Evolutionary conservation across 2,888 invertebrate genomes (phyloP).

Genomic region (Eupithecia insigniata): DNA sequence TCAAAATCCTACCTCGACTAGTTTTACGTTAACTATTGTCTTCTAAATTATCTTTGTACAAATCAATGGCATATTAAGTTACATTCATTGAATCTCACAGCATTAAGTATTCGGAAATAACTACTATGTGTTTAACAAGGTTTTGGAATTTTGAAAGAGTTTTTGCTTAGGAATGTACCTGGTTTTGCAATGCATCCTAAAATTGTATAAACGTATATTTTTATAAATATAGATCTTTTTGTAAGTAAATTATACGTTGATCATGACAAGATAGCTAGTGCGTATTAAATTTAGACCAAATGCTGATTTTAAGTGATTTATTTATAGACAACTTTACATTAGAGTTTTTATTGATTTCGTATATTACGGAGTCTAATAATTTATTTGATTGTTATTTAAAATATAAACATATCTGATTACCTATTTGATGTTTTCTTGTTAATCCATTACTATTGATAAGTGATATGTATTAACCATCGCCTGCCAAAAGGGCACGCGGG

Average conservation of each 20-base stretch:
- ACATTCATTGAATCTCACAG: slow-evolving; percentile 1
- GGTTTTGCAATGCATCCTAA: slow-evolving; percentile 17
- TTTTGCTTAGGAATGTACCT: slow-evolving; percentile 1
- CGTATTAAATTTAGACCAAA: slow-evolving; percentile 60
- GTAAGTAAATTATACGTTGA: slow-evolving; percentile 52
- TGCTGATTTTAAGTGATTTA: slow-evolving; percentile 62
- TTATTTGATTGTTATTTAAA: slow-evolving; percentile 71
- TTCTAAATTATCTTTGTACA: background rate
- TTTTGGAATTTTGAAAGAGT: slow-evolving; percentile 10
- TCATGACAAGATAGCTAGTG: slow-evolving; percentile 72
- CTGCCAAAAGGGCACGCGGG: background rate
- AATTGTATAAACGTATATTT: slow-evolving; percentile 23
- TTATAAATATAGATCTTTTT: slow-evolving; percentile 52
- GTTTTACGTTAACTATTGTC: background rate
- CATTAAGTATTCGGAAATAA: background rate
- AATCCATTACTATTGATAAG: background rate
- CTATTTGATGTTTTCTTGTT: slow-evolving; percentile 4
- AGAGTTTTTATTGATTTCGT: slow-evolving; percentile 60
- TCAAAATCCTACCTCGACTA: background rate
- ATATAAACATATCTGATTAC: slow-evolving; percentile 55
- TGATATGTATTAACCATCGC: background rate
- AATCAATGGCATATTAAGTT: background rate
- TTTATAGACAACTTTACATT: slow-evolving; percentile 40
- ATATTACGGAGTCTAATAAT: slow-evolving; percentile 76
- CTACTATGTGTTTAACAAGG: background rate